Conservation (phyloP, 2,797 vertebrate species). For the Esox lucius region DNA sequence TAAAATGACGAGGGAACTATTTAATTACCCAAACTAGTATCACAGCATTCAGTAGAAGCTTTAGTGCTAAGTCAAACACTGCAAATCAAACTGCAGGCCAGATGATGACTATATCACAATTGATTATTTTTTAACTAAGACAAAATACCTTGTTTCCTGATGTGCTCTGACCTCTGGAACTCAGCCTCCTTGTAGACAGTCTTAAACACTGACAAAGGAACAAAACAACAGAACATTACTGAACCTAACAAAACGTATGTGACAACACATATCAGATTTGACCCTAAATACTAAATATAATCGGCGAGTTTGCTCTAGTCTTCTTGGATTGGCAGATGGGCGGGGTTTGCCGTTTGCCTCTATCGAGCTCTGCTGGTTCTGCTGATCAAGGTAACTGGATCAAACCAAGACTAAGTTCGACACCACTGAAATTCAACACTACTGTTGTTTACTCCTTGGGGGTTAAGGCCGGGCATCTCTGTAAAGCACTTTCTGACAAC, state of each 20-base stretch:
- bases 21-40: not conserved
- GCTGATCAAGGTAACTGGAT: not conserved
- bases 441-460: too few species aligned
- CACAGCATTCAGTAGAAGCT: not conserved
- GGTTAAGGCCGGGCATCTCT: too few species aligned
- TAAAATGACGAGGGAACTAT: conserved; percentile 45
- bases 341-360: not conserved
- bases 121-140: not conserved
- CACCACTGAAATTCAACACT: too few species aligned
- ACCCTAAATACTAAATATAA: not conserved
- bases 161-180: conserved; percentile 90
- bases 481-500: too few species aligned
- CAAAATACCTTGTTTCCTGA: conserved; percentile 91
- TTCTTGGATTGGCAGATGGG: not conserved
- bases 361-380: not conserved
- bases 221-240: conserved; percentile 3
- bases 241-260: not conserved
- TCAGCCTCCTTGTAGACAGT: conserved; percentile 86
- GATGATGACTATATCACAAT: not conserved
- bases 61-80: not conserved
- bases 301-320: not conserved
- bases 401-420: not conserved
- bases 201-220: conserved; percentile 82
- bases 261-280: not conserved
- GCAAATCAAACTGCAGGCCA: not conserved